Evolutionary conservation across 2,888 invertebrate species (phyloP), one percentile per base, ranked within the genome.

Genomic region (Philaethria dido): DNA sequence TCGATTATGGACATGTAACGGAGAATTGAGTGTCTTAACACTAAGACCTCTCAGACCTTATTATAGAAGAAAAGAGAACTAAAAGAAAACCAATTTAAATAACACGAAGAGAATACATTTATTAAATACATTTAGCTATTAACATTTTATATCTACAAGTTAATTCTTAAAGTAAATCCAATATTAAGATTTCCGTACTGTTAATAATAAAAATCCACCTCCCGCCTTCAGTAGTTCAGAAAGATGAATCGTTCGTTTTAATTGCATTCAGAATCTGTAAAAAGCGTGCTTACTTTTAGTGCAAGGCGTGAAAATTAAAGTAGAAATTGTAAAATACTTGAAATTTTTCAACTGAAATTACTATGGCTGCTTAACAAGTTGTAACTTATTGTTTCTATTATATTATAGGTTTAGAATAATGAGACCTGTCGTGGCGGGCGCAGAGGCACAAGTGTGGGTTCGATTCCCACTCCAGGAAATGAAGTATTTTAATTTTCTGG

Each of bases 241-340:
- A 57, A 57, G 57, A 57, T 57, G 57, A 57, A 57, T 57, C 57
- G 57, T 42, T 57, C 57, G 39, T 57, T 57, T 57, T 57, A 57
- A 57, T 57, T 57, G 57, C 57, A 42, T 57, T 57, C n/a, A 42
- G 22, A 57, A 57, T 57, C 57, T 57, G 57, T 42, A 57, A 57
- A 57, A 57, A 57, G 16, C 57, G 57, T 25, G 42, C 57, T 57
- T 57, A 57, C 42, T 42, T 57, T 57, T 42, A 57, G n/a, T 57
- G n/a, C 22, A 57, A 39, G 57, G 57, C 57, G 42, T 57, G 39
- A 57, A 57, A 42, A 57, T 57, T 57, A 57, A 57, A 57, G 57
- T 42, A 22, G 5, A 42, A 39, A 57, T 42, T 57, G 57, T 57
- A 57, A 57, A 42, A 57, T 20, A 57, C n/a, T 57, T 57, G 14